phyloP scores from a whole-genome alignment of 2,797 vertebrate species.

The Poecilia velifera region DNA sequence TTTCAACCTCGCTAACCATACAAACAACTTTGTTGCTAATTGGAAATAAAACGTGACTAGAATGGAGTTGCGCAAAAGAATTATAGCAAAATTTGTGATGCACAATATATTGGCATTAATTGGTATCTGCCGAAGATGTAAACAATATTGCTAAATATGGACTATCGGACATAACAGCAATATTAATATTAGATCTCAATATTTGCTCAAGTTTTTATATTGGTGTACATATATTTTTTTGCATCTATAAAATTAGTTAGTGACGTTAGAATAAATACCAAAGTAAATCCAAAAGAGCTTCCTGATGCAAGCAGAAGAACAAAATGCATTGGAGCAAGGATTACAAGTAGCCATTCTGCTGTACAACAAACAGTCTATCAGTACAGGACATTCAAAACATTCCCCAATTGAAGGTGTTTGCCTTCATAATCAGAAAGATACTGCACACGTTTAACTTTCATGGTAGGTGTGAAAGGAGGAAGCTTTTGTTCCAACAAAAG shows the following conservation, averaged over 20 bases:
- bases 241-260: too few relatives aligned
- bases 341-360: background rate
- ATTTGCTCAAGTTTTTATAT: too few relatives aligned
- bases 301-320: background rate
- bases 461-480: background rate
- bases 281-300: background rate
- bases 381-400: background rate
- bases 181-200: too few relatives aligned
- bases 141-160: too few relatives aligned
- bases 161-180: too few relatives aligned
- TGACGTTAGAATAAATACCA: background rate
- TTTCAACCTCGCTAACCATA: slow-evolving; percentile 4
- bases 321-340: background rate
- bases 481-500: background rate
- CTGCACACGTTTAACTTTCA: background rate
- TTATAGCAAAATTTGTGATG: too few relatives aligned
- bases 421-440: background rate
- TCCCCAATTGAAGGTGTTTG: background rate
- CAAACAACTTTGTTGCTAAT: background rate
- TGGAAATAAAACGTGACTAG: background rate
- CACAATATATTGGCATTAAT: too few relatives aligned
- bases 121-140: too few relatives aligned
- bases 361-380: background rate
- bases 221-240: too few relatives aligned
- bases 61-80: background rate